Evolutionary conservation across 2,797 vertebrate genomes (phyloP).

Genomic region (Graptemys geographica): DNA sequence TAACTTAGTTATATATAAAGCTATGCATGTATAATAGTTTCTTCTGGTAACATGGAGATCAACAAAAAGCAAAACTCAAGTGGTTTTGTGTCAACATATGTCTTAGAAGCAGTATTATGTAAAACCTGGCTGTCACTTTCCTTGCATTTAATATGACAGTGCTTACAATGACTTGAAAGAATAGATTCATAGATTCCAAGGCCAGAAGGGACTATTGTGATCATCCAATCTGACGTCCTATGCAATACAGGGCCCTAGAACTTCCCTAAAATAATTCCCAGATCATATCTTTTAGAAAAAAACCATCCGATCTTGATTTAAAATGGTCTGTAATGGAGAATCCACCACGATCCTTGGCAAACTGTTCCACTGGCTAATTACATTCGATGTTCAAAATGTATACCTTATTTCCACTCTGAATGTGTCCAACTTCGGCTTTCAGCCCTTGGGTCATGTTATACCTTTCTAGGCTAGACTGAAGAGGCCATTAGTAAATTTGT

Average conservation of each 20-base stretch:
- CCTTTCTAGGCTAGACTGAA: not conserved
- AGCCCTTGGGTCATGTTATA: too few species aligned
- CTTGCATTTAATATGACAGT: not conserved
- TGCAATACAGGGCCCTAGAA: not conserved
- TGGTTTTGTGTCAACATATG: not conserved
- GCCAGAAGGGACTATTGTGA: not conserved
- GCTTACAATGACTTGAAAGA: accelerated
- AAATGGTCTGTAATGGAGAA: not conserved
- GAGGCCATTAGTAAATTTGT: not conserved
- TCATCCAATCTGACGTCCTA: not conserved
- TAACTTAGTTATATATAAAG: not conserved
- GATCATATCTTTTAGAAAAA: too few species aligned
- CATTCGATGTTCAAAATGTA: not conserved
- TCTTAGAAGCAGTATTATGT: not conserved
- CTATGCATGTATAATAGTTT: not conserved
- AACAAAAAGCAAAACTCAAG: not conserved
- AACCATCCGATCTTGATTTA: too few species aligned
- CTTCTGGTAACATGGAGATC: not conserved
- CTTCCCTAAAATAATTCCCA: not conserved
- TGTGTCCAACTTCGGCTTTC: not conserved
- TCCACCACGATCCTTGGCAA: too few species aligned
- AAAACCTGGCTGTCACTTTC: accelerated
- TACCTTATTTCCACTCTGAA: not conserved
- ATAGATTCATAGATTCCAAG: not conserved
- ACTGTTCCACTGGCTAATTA: too few species aligned